Base-by-base conservation (phyloP, 2,113 vertebrate genomes). In the Dasypus novemcinctus region DNA sequence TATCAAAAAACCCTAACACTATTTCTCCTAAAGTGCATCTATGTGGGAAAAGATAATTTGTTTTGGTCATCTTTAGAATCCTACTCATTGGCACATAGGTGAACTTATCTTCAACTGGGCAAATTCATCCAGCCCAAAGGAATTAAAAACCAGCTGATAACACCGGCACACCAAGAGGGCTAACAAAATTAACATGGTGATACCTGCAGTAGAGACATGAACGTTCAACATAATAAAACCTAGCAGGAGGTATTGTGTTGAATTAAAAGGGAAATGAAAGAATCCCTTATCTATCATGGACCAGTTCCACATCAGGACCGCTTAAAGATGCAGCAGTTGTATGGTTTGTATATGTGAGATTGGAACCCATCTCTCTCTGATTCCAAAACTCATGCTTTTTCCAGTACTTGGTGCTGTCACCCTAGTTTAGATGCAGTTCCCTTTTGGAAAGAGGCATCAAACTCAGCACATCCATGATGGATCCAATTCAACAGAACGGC, bases 41-140 rank as follows among this genome's bases (percentile, higher is more conserved):
- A 4, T 71, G 25, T 17, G 27, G 29, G 10, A 18, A 36, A 54
- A 72, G 31, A 81, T 76, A 33, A 76, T 87, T 86, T 54, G 8
- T 90, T 91, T 76, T 20, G n/a, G 18, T 71, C 78, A 63, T 75
- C 52, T 90, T 84, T 79, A 87, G 91, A 94, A 87, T 90, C 18
- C 46, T 93, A 33, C 20, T 69, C 80, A 4, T 27, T 83, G 25
- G 21, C 27, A 78, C 43, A 52, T 4, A 89, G 90, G 80, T 7
- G 8, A 90, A 49, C 46, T 75, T 76, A 54, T 61, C 68, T 89
- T 88, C n/a, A 81, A 74, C 43, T 41, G 49, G 54, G 71, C 18
- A 68, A 78, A 89, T 82, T 89, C 82, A 93, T 78, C n/a, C 49
- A 52, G 21, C 38, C 20, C 41, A 71, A 82, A 83, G 69, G 41